Percentiles rank a stretch among this genome's conserved stretches.
Evolutionary conservation across 1,140 invertebrate genomes (phyloP).

Genomic region (Temnothorax curvispinosus): DNA sequence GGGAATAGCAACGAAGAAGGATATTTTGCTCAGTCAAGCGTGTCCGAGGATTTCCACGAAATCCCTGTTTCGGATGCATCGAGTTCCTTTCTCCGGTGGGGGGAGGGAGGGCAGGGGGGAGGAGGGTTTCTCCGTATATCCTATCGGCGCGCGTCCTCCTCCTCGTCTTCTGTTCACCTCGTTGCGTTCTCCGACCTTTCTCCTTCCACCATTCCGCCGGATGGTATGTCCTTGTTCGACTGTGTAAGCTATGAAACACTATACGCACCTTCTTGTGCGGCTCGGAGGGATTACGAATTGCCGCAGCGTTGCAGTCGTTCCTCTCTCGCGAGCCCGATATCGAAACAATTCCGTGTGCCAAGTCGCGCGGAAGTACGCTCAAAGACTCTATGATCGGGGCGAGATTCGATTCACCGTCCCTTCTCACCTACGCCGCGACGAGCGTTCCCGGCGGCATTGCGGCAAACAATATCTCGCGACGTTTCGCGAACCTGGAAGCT

Average conservation of each 20-base stretch:
- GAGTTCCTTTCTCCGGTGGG: slow-evolving; percentile 26
- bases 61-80: slow-evolving; percentile 84
- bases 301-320: slow-evolving; percentile 75
- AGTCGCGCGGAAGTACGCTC: slow-evolving; percentile 72
- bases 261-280: slow-evolving; percentile 60
- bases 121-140: slow-evolving; percentile 24
- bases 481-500: slow-evolving; percentile 33
- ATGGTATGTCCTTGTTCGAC: slow-evolving; percentile 10
- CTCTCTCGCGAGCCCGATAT: slow-evolving; percentile 51
- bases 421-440: neutral
- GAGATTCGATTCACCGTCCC: slow-evolving; percentile 56
- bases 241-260: slow-evolving; percentile 50
- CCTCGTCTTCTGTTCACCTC: slow-evolving; percentile 44
- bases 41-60: slow-evolving; percentile 79
- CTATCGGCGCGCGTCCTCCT: neutral
- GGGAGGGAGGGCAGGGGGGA: neutral
- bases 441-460: slow-evolving; percentile 51
- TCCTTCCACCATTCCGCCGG: neutral
- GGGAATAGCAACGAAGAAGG: slow-evolving; percentile 80
- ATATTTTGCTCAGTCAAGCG: slow-evolving; percentile 83
- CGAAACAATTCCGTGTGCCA: slow-evolving; percentile 68
- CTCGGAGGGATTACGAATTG: slow-evolving; percentile 76
- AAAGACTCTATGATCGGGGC: slow-evolving; percentile 70
- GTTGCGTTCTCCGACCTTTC: slow-evolving; percentile 32
- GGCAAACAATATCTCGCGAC: slow-evolving; percentile 60